These are phyloP conservation scores for Drosophila nasuta DNA, from an alignment of 1,140 invertebrate species.

Conservation along the genomic window DNA sequence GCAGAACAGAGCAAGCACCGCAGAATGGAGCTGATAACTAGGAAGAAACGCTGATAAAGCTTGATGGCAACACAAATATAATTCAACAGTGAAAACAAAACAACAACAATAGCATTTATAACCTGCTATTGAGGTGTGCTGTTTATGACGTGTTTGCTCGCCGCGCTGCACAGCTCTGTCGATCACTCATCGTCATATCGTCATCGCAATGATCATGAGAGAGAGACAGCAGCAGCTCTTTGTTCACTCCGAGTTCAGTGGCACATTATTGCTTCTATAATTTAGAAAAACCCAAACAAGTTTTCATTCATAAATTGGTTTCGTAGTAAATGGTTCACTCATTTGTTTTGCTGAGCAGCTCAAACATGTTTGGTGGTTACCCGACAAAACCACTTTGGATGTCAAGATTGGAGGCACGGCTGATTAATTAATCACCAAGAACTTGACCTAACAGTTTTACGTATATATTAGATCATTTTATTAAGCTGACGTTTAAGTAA, in stretches of 20 bases:
- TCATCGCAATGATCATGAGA: neutral
- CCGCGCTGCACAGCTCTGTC: neutral
- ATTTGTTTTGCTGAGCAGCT: neutral
- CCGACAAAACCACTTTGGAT: constrained; percentile 14
- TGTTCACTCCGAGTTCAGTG: neutral
- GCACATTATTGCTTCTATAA: neutral
- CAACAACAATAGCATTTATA: neutral
- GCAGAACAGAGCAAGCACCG: constrained; percentile 2
- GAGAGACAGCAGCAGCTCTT: neutral
- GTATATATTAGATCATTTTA: neutral
- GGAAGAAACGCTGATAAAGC: constrained; percentile 1
- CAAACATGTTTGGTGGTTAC: constrained; percentile 17
- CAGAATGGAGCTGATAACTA: constrained; percentile 11
- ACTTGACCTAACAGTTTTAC: neutral
- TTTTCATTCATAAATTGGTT: constrained; percentile 27
- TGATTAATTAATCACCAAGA: neutral
- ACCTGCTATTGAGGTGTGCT: neutral
- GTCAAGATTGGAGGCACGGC: neutral
- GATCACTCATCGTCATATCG: neutral
- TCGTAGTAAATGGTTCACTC: constrained; percentile 14
- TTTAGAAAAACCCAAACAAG: constrained; percentile 8
- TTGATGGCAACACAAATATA: constrained; percentile 13
- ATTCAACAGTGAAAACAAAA: neutral
- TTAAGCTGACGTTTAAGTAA: neutral
- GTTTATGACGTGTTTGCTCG: constrained; percentile 5